Percentiles rank a stretch among this genome's conserved stretches.
These are phyloP conservation scores for Subacronicta megacephala DNA, from an alignment of 2,888 invertebrate genomes.

Conservation along the genomic window DNA sequence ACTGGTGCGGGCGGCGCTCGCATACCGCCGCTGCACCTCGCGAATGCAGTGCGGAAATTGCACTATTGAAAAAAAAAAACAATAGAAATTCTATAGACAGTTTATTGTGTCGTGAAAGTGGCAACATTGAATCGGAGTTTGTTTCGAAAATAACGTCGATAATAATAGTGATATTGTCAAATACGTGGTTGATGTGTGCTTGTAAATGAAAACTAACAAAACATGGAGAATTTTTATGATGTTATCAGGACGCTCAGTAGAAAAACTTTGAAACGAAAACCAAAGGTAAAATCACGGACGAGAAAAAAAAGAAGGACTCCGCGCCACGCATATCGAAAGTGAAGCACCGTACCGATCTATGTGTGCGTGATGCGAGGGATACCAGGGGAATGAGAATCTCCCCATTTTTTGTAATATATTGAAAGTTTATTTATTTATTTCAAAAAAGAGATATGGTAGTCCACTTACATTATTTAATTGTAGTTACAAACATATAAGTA, in stretches of 20 bases:
- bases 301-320: too few species aligned
- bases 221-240: conserved; percentile 84
- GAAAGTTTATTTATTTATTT: too few species aligned
- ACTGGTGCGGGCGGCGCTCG: conserved; percentile 67
- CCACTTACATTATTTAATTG: too few species aligned
- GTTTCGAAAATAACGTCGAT: conserved; percentile 47
- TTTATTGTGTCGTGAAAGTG: conserved; percentile 58
- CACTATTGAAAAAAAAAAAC: conserved; percentile 53
- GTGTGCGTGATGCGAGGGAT: too few species aligned
- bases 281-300: too few species aligned
- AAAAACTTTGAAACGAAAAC: conserved; percentile 83
- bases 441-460: too few species aligned
- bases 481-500: too few species aligned
- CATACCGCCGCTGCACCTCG: conserved; percentile 79
- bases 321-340: too few species aligned
- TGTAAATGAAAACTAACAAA: conserved; percentile 36
- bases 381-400: too few species aligned
- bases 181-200: conserved; percentile 51
- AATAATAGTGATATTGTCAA: conserved; percentile 45
- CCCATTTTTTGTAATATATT: too few species aligned
- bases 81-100: conserved; percentile 48
- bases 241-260: conserved; percentile 83
- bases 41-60: conserved; percentile 78
- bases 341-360: too few species aligned
- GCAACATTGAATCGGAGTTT: conserved; percentile 46